Percentiles rank a stretch among this genome's conserved stretches.
Evolutionary conservation across 2,888 invertebrate species (phyloP).

Genomic region (Rhagophthalmus giganteus): DNA sequence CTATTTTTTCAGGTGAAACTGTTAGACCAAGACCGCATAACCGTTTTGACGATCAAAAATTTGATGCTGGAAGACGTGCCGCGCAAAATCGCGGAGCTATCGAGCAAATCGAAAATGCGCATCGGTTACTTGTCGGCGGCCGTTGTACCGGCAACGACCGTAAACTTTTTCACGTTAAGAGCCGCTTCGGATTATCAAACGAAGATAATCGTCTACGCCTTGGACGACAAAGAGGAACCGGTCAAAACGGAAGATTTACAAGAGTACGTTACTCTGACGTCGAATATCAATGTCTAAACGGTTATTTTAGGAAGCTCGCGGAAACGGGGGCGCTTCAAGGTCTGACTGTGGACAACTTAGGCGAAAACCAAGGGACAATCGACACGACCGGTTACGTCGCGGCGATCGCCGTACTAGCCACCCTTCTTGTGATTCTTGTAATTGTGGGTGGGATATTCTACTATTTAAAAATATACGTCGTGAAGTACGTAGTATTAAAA

Average conservation of each 20-base stretch:
- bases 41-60: slow-evolving; percentile 54
- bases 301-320: slow-evolving; percentile 2
- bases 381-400: slow-evolving; percentile 41
- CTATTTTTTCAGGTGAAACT: slow-evolving; percentile 56
- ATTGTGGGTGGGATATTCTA: slow-evolving; percentile 43
- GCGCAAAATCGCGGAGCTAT: slow-evolving; percentile 48
- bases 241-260: slow-evolving; percentile 27
- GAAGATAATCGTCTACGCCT: slow-evolving; percentile 35
- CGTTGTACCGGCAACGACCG: slow-evolving; percentile 49
- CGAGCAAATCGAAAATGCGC: slow-evolving; percentile 52
- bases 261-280: slow-evolving; percentile 24
- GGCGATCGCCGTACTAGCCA: slow-evolving; percentile 46
- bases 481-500: slow-evolving; percentile 7
- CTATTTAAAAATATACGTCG: slow-evolving; percentile 44
- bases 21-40: slow-evolving; percentile 54
- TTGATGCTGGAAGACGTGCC: slow-evolving; percentile 55
- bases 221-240: slow-evolving; percentile 26
- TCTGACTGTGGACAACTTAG: neutral
- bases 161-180: neutral
- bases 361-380: neutral
- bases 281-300: neutral
- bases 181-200: slow-evolving; percentile 30
- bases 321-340: neutral
- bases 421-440: slow-evolving; percentile 41
- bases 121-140: slow-evolving; percentile 55